A percentile compares a stretch with the other conserved stretches of the same genome.
These are phyloP conservation scores for Meda fulgida DNA, from an alignment of 2,797 vertebrate genomes.

Conservation along the genomic window DNA sequence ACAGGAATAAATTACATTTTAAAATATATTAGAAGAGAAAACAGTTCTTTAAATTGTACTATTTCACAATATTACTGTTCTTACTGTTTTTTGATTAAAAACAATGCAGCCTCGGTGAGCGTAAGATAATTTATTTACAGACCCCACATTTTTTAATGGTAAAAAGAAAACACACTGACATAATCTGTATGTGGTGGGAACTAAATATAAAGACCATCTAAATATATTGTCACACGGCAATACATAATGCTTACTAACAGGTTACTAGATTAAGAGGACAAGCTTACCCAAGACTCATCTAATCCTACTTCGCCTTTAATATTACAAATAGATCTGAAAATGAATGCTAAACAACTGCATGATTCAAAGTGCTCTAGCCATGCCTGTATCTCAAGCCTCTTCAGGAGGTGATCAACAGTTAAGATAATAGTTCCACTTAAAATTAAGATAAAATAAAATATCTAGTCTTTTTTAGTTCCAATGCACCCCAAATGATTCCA, in stretches of 20 bases:
- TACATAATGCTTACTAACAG: background rate
- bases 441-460: conserved; percentile 42
- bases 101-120: too few species aligned
- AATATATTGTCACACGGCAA: background rate
- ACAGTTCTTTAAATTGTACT: too few species aligned
- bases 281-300: background rate
- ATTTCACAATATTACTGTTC: too few species aligned
- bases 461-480: conserved; percentile 8
- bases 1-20: too few species aligned
- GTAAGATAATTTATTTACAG: background rate
- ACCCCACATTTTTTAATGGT: background rate
- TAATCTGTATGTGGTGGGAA: background rate
- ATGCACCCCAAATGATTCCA: conserved; percentile 37
- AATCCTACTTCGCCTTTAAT: background rate
- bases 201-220: background rate
- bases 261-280: background rate
- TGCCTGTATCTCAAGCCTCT: background rate
- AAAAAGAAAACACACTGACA: background rate
- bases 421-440: conserved; percentile 45
- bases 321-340: background rate
- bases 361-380: background rate
- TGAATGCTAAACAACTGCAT: background rate
- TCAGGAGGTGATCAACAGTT: conserved; percentile 12
- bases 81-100: too few species aligned
- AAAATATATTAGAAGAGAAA: too few species aligned